These are phyloP conservation scores for Allygus modestus DNA, from an alignment of 2,888 invertebrate species.

Conservation along the genomic window DNA sequence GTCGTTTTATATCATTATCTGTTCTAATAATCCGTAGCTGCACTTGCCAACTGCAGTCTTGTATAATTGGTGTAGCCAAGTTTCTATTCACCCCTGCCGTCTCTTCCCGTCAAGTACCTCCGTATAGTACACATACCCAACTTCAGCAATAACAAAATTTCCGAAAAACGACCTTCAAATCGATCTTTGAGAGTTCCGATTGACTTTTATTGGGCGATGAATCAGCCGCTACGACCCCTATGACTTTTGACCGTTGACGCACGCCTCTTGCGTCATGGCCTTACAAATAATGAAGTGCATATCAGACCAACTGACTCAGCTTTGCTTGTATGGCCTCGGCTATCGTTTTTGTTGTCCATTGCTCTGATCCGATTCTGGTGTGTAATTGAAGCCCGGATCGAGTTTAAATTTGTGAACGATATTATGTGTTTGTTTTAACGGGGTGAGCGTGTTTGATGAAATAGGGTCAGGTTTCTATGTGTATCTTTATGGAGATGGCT, in stretches of 20 bases:
- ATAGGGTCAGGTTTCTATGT: too few relatives aligned
- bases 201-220: conserved; percentile 24
- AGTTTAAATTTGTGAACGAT: background rate
- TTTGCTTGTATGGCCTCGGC: background rate
- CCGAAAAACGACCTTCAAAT: background rate
- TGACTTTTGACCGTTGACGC: conserved; percentile 42
- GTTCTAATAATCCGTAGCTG: too few relatives aligned
- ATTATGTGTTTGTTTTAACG: too few relatives aligned
- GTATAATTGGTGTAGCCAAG: too few relatives aligned
- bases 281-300: background rate
- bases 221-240: conserved; percentile 24
- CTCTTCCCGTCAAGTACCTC: too few relatives aligned
- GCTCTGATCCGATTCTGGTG: background rate
- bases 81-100: too few relatives aligned
- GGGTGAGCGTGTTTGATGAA: too few relatives aligned
- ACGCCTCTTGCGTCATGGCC: conserved; percentile 24
- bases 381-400: background rate
- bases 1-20: too few relatives aligned
- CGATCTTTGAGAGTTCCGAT: background rate
- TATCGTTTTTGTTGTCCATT: background rate
- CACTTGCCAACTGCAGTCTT: too few relatives aligned
- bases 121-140: too few relatives aligned
- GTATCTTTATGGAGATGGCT: too few relatives aligned
- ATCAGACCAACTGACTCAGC: conserved; percentile 12
- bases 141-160: too few relatives aligned